These are phyloP conservation scores for Halictus ligatus DNA, from an alignment of 2,888 invertebrate species.

Conservation along the genomic window DNA sequence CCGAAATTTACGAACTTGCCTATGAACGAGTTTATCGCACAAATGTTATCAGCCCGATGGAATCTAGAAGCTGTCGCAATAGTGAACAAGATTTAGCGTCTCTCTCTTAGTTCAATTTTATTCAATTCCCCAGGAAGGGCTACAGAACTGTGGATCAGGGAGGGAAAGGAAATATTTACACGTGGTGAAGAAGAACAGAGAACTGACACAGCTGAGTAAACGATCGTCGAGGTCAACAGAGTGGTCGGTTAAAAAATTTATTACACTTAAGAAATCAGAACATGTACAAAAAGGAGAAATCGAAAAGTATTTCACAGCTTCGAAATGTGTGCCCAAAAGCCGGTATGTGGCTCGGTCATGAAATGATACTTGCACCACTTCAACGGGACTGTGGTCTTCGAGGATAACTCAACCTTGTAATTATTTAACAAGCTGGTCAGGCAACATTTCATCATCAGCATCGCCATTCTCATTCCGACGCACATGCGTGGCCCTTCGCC, in stretches of 20 bases:
- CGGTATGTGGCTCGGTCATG: conserved; percentile 30
- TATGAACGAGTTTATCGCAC: background rate
- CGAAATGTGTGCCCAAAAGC: conserved; percentile 66
- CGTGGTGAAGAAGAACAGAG: fast-evolving
- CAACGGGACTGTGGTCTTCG: conserved; percentile 69
- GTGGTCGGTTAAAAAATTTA: background rate
- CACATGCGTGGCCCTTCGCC: conserved; percentile 78
- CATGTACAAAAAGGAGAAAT: background rate
- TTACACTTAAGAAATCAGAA: background rate
- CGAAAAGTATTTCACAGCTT: background rate
- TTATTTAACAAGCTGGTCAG: conserved; percentile 62
- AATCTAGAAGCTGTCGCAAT: background rate
- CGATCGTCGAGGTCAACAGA: background rate
- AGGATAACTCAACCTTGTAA: conserved; percentile 68
- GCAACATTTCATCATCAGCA: conserved; percentile 68
- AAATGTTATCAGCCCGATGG: no score
- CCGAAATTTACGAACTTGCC: background rate
- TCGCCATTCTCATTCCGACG: conserved; percentile 74
- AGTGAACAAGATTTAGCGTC: background rate
- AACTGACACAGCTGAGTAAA: background rate
- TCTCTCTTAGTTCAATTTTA: background rate
- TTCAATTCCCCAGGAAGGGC: background rate
- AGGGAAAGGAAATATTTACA: background rate
- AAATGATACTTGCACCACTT: conserved; percentile 6
- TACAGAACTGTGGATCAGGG: background rate